phyloP scores from a whole-genome alignment of 2,888 invertebrate genomes.

The Diplazon laetatorius region DNA sequence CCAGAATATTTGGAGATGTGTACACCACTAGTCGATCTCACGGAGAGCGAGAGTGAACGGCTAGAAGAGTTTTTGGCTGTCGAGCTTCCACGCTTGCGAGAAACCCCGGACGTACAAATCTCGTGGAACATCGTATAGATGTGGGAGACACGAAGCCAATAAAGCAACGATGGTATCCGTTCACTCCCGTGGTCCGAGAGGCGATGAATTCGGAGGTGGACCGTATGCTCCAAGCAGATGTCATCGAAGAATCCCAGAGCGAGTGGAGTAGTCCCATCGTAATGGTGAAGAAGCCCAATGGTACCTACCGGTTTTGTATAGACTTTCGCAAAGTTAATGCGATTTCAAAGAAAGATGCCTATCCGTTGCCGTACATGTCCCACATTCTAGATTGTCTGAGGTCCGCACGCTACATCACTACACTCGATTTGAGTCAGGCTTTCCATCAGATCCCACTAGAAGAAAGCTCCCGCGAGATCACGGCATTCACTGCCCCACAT shows the following conservation, averaged over 20 bases:
- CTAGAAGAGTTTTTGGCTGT: neutral
- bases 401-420: slow-evolving; percentile 70
- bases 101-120: neutral
- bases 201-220: neutral
- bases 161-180: neutral
- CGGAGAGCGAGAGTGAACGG: neutral
- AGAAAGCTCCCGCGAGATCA: slow-evolving; percentile 64
- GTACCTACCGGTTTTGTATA: slow-evolving; percentile 69
- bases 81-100: neutral
- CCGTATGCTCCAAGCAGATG: slow-evolving; percentile 6
- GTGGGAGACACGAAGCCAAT: neutral
- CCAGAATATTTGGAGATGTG: slow-evolving; percentile 50
- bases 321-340: slow-evolving; percentile 69
- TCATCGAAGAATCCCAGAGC: slow-evolving; percentile 64
- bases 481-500: slow-evolving; percentile 73
- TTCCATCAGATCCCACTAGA: slow-evolving; percentile 72
- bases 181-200: neutral
- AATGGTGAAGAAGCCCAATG: slow-evolving; percentile 57
- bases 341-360: slow-evolving; percentile 67
- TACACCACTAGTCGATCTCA: neutral
- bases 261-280: slow-evolving; percentile 63
- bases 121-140: neutral
- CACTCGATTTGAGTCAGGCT: slow-evolving; percentile 71
- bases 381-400: slow-evolving; percentile 70
- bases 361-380: slow-evolving; percentile 69